Evolutionary conservation across 30 jellyfish, hydroid and myxozoan species (phyloP), one percentile per base, ranked within the genome.

Genomic region (Haliclystus octoradiatus): DNA sequence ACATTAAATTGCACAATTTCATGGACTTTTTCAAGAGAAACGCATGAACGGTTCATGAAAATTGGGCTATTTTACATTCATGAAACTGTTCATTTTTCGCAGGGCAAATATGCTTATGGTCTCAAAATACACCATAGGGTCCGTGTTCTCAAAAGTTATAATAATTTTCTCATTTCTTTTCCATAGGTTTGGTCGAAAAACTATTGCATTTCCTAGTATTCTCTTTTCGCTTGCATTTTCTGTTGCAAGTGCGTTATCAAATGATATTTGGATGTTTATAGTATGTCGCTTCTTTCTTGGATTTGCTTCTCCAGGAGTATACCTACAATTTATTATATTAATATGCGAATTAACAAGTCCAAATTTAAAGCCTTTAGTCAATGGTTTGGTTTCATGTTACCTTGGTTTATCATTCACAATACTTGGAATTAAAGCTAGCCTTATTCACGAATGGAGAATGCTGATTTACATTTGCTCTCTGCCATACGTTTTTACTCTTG

Each of bases 101-200:
- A n/a, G n/a, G n/a, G n/a, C n/a, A n/a, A n/a, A n/a, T n/a, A n/a
- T n/a, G n/a, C n/a, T n/a, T n/a, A n/a, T n/a, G n/a, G n/a, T n/a
- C n/a, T n/a, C n/a, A n/a, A n/a, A n/a, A n/a, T n/a, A n/a, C n/a
- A n/a, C n/a, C n/a, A n/a, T n/a, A n/a, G n/a, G n/a, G n/a, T n/a
- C n/a, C n/a, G n/a, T n/a, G n/a, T n/a, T n/a, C n/a, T n/a, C n/a
- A n/a, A n/a, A n/a, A n/a, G n/a, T n/a, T n/a, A n/a, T n/a, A n/a
- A n/a, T n/a, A n/a, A n/a, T n/a, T n/a, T n/a, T n/a, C n/a, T n/a
- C n/a, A n/a, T n/a, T n/a, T n/a, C n/a, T n/a, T n/a, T n/a, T n/a
- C n/a, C n/a, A n/a, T n/a, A 84, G 95, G 35, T 76, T 25, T 71
- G 95, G 95, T 1, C 84, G 95, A 53, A 52, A 26, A 30, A 49